Evolutionary conservation across 2,888 invertebrate genomes (phyloP).

Genomic region (Amphipyra berbera): DNA sequence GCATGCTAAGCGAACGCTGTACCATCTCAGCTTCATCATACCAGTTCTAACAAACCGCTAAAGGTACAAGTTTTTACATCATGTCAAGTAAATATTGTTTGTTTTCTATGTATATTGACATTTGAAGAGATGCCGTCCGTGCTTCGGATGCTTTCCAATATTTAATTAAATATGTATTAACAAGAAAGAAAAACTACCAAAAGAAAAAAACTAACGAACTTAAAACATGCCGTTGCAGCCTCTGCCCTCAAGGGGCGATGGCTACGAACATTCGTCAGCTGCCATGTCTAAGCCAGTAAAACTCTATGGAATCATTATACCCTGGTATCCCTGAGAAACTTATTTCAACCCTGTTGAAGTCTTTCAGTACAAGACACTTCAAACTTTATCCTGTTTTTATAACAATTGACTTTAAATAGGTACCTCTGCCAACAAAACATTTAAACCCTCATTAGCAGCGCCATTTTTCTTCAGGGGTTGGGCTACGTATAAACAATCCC

Average conservation of each 20-base stretch:
- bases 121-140: neutral
- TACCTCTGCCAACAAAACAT: no score
- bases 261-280: conserved; percentile 26
- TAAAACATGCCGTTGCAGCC: neutral
- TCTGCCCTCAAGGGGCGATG: neutral
- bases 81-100: no score
- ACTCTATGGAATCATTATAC: conserved; percentile 18
- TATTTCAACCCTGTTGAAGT: conserved; percentile 24
- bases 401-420: neutral
- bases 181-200: neutral
- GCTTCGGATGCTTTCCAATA: neutral
- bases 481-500: neutral
- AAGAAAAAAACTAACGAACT: no score
- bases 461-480: neutral
- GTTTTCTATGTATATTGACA: no score
- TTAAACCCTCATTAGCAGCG: no score
- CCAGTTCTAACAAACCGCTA: no score
- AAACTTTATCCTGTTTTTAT: neutral
- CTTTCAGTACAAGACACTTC: neutral
- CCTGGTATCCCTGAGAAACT: conserved; percentile 33
- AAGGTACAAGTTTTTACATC: no score
- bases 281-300: conserved; percentile 19
- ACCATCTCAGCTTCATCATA: conserved; percentile 71
- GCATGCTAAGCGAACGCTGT: conserved; percentile 86
- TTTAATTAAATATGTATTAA: neutral